Evolutionary conservation across 2,888 invertebrate genomes (phyloP).

Genomic region (Eupithecia inturbata): DNA sequence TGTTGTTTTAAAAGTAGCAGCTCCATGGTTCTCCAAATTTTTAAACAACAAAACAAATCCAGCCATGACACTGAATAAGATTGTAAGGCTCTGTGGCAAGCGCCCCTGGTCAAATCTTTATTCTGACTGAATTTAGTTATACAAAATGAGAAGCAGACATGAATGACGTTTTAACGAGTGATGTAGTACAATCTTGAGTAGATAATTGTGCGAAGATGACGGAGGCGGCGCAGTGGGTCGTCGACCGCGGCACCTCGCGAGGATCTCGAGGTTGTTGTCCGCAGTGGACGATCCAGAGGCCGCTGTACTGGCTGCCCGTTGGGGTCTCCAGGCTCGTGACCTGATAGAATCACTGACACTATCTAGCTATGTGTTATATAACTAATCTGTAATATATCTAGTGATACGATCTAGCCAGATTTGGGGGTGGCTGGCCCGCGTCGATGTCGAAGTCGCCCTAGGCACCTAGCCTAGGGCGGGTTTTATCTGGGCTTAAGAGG

Average conservation of each 20-base stretch:
- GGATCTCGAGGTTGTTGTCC: slow-evolving; percentile 66
- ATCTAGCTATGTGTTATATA: neutral
- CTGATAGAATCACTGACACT: slow-evolving; percentile 23
- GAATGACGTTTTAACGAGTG: slow-evolving; percentile 17
- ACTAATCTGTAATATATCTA: neutral
- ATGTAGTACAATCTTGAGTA: slow-evolving; percentile 26
- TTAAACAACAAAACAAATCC: neutral
- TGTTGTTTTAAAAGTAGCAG: neutral
- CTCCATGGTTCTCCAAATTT: neutral
- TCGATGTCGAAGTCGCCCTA: neutral
- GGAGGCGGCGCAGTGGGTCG: slow-evolving; percentile 58
- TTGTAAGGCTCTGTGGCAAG: neutral
- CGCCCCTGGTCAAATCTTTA: neutral
- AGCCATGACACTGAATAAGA: neutral
- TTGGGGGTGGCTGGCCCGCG: neutral
- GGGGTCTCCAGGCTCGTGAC: slow-evolving; percentile 37
- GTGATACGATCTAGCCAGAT: neutral
- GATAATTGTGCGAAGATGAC: slow-evolving; percentile 67
- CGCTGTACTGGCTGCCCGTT: slow-evolving; percentile 27
- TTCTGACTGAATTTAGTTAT: neutral
- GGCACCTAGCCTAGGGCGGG: neutral
- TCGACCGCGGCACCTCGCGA: slow-evolving; percentile 66
- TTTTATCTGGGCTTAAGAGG: neutral
- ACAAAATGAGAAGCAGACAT: neutral
- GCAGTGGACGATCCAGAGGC: slow-evolving; percentile 34